Evolutionary conservation across 2,113 vertebrate genomes (phyloP).

Genomic region (Eira barbara): DNA sequence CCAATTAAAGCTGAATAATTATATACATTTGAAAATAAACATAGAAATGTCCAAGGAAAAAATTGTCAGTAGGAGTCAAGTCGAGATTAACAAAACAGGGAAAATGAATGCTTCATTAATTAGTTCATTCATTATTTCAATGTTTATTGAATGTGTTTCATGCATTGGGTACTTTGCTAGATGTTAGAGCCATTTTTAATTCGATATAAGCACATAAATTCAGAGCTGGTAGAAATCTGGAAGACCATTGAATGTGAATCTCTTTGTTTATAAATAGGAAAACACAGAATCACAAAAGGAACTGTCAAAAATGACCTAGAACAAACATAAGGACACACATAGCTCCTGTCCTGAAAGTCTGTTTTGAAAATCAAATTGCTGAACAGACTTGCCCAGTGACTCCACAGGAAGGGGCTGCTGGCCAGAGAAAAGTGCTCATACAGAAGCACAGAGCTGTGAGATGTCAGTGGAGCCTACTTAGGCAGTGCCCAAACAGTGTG

Average conservation of each 20-base stretch:
- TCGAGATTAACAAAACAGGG: background rate
- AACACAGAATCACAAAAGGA: background rate
- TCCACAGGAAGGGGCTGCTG: background rate
- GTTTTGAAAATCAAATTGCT: background rate
- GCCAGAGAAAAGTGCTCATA: background rate
- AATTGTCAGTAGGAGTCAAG: background rate
- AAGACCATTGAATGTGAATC: background rate
- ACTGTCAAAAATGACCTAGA: background rate
- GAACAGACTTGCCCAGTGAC: background rate
- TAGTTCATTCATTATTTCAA: background rate
- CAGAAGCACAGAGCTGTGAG: background rate
- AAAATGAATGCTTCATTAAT: background rate
- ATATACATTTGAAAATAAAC: background rate
- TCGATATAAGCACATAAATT: background rate
- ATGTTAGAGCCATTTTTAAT: background rate
- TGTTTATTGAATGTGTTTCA: background rate
- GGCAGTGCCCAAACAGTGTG: background rate
- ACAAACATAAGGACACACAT: background rate
- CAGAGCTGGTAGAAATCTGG: background rate
- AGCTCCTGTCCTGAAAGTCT: background rate
- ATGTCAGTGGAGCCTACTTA: background rate
- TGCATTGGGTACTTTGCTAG: background rate
- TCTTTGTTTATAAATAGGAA: background rate
- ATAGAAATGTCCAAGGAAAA: background rate
- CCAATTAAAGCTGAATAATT: background rate